These are phyloP conservation scores for Sipha maydis DNA, from an alignment of 2,888 invertebrate species.

Conservation along the genomic window DNA sequence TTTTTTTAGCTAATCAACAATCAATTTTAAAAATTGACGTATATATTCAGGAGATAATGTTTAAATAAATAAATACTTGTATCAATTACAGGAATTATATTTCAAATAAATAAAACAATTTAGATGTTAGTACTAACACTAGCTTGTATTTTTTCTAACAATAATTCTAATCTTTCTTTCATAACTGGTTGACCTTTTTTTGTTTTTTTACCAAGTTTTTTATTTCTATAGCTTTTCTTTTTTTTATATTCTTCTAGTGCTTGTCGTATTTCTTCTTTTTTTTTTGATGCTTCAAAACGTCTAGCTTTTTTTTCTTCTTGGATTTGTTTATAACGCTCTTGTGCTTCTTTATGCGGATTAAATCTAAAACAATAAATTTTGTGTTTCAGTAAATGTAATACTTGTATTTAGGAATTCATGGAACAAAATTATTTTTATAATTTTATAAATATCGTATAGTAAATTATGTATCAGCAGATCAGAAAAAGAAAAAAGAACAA, in stretches of 20 bases:
- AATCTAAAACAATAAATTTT: slow-evolving; percentile 64
- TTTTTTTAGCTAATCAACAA: too few species aligned
- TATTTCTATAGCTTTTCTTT: slow-evolving; percentile 77
- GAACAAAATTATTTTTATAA: too few species aligned
- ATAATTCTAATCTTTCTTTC: slow-evolving; percentile 81
- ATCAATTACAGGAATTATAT: not conserved
- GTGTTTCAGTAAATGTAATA: not conserved
- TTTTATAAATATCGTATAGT: too few species aligned
- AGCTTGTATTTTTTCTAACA: slow-evolving; percentile 79
- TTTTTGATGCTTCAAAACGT: slow-evolving; percentile 69
- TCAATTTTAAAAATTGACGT: too few species aligned
- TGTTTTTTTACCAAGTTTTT: slow-evolving; percentile 80
- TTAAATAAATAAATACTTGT: not conserved
- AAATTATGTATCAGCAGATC: too few species aligned
- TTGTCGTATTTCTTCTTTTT: slow-evolving; percentile 72
- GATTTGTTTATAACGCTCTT: slow-evolving; percentile 71
- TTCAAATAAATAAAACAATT: not conserved
- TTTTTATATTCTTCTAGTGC: slow-evolving; percentile 77
- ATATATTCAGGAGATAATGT: not conserved
- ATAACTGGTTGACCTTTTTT: slow-evolving; percentile 87
- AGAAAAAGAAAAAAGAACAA: too few species aligned
- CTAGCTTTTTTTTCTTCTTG: slow-evolving; percentile 72
- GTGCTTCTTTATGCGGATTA: slow-evolving; percentile 71
- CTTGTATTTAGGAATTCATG: too few species aligned
- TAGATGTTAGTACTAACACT: slow-evolving; percentile 63